Conservation (phyloP, 37 sponge, comb jelly and placozoan species). For the Agelas oroides region DNA sequence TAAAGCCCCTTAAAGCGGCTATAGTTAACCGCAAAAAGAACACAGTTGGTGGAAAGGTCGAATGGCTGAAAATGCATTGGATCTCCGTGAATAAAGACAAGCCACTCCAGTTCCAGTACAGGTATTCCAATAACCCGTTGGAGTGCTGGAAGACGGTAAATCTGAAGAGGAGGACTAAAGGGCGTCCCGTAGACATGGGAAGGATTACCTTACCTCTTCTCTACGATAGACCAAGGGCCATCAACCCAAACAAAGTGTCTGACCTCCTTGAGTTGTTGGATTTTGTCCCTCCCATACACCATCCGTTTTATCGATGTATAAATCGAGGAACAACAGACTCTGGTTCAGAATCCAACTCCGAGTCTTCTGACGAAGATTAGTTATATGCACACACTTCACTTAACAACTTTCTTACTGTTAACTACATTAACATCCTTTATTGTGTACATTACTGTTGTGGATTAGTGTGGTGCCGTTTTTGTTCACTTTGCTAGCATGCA, state of each 20-base stretch:
- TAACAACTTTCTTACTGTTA: too few relatives aligned
- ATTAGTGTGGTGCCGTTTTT: too few relatives aligned
- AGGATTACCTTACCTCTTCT: not conserved
- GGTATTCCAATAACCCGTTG: conserved; percentile 13
- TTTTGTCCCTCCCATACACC: conserved; percentile 24
- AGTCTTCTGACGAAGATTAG: too few relatives aligned
- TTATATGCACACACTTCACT: too few relatives aligned
- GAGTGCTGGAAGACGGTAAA: conserved; percentile 24
- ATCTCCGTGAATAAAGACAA: not conserved
- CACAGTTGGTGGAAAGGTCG: conserved; percentile 13
- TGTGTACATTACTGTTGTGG: too few relatives aligned
- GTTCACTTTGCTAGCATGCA: too few relatives aligned
- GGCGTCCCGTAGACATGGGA: conserved; percentile 8
- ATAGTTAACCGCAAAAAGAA: not conserved
- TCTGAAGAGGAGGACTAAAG: conserved; percentile 3
- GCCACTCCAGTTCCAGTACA: conserved; percentile 14
- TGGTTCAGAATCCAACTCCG: too few relatives aligned
- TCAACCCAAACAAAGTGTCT: conserved; percentile 7
- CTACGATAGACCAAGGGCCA: not conserved
- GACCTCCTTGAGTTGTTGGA: conserved; percentile 18
- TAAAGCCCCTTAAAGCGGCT: too few relatives aligned
- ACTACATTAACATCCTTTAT: too few relatives aligned
- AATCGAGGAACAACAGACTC: too few relatives aligned
- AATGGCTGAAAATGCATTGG: conserved; percentile 32
- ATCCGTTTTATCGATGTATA: not conserved